Percentiles rank a stretch among this genome's conserved stretches.
Evolutionary conservation across 30 jellyfish, hydroid and myxozoan species (phyloP).

Genomic region (Aurelia aurita complex sp. Pacific): DNA sequence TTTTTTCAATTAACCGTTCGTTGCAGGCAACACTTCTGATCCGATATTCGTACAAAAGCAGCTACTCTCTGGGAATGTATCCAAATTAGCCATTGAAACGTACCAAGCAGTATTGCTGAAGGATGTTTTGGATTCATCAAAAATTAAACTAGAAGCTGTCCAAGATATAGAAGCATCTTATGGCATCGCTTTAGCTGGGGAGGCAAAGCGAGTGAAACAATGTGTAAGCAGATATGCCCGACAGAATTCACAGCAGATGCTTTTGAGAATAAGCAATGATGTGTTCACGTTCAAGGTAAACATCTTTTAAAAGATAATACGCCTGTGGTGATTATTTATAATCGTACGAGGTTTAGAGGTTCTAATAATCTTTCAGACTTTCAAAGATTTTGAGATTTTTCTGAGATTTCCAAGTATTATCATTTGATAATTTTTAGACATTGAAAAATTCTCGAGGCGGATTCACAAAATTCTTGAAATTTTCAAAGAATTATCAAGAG

Average conservation of each 20-base stretch:
- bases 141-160: neutral
- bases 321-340: too few relatives aligned
- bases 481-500: too few relatives aligned
- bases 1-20: neutral
- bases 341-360: too few relatives aligned
- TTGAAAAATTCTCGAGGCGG: too few relatives aligned
- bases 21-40: constrained; percentile 46
- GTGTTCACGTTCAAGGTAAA: constrained; percentile 16
- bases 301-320: too few relatives aligned
- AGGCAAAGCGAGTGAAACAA: constrained; percentile 23
- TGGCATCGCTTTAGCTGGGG: constrained; percentile 55
- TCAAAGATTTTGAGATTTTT: too few relatives aligned
- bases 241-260: constrained; percentile 24
- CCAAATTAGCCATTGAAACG: constrained; percentile 24
- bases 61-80: constrained; percentile 30
- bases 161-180: constrained; percentile 29
- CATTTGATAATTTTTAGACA: too few relatives aligned
- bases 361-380: too few relatives aligned
- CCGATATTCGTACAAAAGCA: constrained; percentile 15
- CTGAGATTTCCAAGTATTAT: too few relatives aligned
- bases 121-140: constrained; percentile 19
- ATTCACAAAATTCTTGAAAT: too few relatives aligned
- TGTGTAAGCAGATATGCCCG: constrained; percentile 28
- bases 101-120: constrained; percentile 25
- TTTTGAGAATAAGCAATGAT: neutral